Conservation (phyloP, 1,140 invertebrate genomes). For the Globodera rostochiensis region DNA sequence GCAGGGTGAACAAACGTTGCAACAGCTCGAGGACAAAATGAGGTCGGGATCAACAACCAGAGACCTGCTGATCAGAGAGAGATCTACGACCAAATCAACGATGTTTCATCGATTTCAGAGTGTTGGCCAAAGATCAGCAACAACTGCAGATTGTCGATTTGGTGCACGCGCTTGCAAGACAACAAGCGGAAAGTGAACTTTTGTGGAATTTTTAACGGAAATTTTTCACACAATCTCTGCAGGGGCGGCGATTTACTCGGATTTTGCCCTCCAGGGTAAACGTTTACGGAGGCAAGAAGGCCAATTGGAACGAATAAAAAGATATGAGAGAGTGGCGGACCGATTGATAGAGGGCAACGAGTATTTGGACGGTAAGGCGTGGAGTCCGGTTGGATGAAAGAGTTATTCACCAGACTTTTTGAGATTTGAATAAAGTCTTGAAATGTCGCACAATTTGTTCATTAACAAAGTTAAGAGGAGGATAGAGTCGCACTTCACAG, state of each 20-base stretch:
- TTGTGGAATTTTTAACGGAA: not conserved
- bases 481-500: slow-evolving; percentile 53
- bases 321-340: slow-evolving; percentile 61
- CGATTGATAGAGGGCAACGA: slow-evolving; percentile 52
- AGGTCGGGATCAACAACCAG: slow-evolving; percentile 23
- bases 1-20: slow-evolving; percentile 53
- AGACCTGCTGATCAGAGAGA: too few relatives aligned
- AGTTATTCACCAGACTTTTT: too few relatives aligned
- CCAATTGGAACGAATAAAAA: slow-evolving; percentile 56
- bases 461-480: slow-evolving; percentile 47
- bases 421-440: too few relatives aligned
- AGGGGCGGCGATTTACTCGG: slow-evolving; percentile 57
- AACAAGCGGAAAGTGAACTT: slow-evolving; percentile 60
- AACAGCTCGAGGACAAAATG: slow-evolving; percentile 53
- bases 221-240: slow-evolving; percentile 20
- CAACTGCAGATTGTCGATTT: slow-evolving; percentile 60
- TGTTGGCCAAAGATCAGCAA: slow-evolving; percentile 52
- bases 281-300: slow-evolving; percentile 59
- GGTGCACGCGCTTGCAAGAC: slow-evolving; percentile 55
- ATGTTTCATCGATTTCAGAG: not conserved
- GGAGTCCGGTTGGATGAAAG: too few relatives aligned
- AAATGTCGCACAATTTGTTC: too few relatives aligned
- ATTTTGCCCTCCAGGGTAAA: slow-evolving; percentile 55
- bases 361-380: slow-evolving; percentile 16
- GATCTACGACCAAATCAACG: too few relatives aligned